Evolutionary conservation across 2,113 vertebrate species (phyloP), one percentile per base, ranked within the genome.

Genomic region (Myrmophylax atrothorax): DNA sequence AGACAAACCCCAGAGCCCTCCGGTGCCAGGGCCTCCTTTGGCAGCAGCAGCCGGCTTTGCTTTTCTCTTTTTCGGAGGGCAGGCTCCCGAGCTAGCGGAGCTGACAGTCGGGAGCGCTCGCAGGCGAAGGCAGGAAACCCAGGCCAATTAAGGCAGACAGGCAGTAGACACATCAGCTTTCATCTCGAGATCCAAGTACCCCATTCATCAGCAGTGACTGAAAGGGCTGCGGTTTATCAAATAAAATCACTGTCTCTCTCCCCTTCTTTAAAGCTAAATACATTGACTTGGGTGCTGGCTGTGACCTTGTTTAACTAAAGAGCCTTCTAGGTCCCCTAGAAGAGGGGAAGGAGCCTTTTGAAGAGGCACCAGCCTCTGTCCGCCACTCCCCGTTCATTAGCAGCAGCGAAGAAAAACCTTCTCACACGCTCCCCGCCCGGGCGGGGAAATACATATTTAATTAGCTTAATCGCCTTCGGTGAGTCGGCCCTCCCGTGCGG

Each of bases 91-190:
- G 92, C 31, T 1, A 29, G 56, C 4, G 1, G 64, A 88, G 58
- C 77, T 93, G 92, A 84, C 84, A 89, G 66, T 24, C 14, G 5
- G 78, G 49, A 87, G 38, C 11, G 13, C 79, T 96, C 11, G 1
- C 33, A 55, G 56, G 76, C 40, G 20, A 74, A 52, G 6, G n/a
- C 73, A 87, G 42, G 26, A 74, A 95, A 62, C 44, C 78, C 60
- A 26, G 85, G 76, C 90, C 95, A 95, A 94, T 92, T 94, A 96
- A 86, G 62, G 90, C 90, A 96, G 92, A 93, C 92, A 95, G 77
- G 89, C 96, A 91, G 73, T 69, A 89, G 94, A 92, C 79, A 53
- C 74, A 74, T 94, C 66, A 63, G 81, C 94, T 94, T 95, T 96
- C 68, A 96, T 86, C 93, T 89, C n/a, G 2, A 96, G 83, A 94